Percentiles rank a stretch among this genome's conserved stretches.
Conservation (phyloP, 2,888 invertebrate species). For the Lapara coniferarum region DNA sequence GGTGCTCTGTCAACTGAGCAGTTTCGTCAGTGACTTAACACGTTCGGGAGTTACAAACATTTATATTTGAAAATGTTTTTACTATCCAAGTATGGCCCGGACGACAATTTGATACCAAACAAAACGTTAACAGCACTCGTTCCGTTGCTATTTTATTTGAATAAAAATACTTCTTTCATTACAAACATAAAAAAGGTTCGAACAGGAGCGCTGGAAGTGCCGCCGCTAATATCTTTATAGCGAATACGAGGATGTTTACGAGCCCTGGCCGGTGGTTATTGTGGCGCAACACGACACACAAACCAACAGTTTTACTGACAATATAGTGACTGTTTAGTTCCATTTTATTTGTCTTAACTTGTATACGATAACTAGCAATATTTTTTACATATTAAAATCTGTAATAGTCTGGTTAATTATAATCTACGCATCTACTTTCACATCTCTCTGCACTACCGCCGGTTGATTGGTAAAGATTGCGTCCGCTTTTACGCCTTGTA, state of each 20-base stretch:
- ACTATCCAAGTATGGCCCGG: not conserved
- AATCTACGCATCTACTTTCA: no score
- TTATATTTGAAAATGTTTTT: not conserved
- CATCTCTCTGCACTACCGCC: no score
- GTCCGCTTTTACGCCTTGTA: no score
- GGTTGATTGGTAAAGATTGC: no score
- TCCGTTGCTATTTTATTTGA: constrained; percentile 44
- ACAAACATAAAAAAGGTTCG: constrained; percentile 47
- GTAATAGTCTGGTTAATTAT: no score
- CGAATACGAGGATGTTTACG: constrained; percentile 63
- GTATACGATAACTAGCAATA: not conserved
- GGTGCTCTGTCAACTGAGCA: no score
- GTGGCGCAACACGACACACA: constrained; percentile 53
- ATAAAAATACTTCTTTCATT: constrained; percentile 50
- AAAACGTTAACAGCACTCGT: constrained; percentile 38
- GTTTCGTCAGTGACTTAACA: no score
- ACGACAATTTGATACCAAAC: constrained; percentile 35
- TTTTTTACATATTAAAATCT: no score
- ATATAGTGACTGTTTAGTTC: not conserved
- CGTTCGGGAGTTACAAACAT: not conserved
- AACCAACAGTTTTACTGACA: constrained; percentile 34
- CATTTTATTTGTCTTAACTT: not conserved
- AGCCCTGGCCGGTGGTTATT: constrained; percentile 55
- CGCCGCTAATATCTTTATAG: constrained; percentile 67
- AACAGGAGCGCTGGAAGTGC: constrained; percentile 43